Conservation (phyloP, 1,140 invertebrate species). For the Leptinotarsa texana region DNA sequence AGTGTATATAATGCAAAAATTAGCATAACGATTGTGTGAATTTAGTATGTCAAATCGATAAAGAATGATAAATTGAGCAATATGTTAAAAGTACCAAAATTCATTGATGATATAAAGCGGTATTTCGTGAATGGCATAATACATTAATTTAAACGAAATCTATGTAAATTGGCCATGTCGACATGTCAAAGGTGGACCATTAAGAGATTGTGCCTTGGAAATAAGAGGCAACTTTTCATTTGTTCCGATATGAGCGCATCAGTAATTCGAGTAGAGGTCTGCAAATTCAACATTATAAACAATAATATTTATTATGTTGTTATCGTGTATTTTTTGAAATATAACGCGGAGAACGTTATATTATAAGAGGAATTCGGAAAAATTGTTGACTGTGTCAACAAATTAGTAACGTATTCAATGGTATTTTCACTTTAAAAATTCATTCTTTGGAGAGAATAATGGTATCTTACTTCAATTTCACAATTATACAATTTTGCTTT, state of each 20-base stretch:
- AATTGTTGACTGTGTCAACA: too few species aligned
- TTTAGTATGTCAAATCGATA: too few species aligned
- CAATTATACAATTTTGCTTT: too few species aligned
- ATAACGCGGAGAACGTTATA: too few species aligned
- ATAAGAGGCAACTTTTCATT: background rate
- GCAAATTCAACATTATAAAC: conserved; percentile 3
- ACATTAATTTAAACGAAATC: background rate
- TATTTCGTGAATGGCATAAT: background rate
- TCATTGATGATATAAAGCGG: conserved; percentile 3
- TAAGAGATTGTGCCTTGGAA: background rate
- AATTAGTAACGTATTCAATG: too few species aligned
- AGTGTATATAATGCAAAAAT: too few species aligned
- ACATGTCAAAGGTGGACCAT: background rate
- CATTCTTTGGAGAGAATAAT: too few species aligned
- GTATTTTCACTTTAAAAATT: too few species aligned
- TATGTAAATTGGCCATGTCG: conserved; percentile 3
- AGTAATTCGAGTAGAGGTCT: background rate
- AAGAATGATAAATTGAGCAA: background rate
- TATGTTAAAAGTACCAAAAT: background rate
- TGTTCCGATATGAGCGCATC: background rate
- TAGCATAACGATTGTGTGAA: too few species aligned
- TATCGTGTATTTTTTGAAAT: background rate
- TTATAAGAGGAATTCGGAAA: too few species aligned
- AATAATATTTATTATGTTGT: background rate
- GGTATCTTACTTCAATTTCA: too few species aligned